These are phyloP conservation scores for Yponomeuta cagnagella DNA, from an alignment of 2,888 invertebrate genomes.

Conservation along the genomic window DNA sequence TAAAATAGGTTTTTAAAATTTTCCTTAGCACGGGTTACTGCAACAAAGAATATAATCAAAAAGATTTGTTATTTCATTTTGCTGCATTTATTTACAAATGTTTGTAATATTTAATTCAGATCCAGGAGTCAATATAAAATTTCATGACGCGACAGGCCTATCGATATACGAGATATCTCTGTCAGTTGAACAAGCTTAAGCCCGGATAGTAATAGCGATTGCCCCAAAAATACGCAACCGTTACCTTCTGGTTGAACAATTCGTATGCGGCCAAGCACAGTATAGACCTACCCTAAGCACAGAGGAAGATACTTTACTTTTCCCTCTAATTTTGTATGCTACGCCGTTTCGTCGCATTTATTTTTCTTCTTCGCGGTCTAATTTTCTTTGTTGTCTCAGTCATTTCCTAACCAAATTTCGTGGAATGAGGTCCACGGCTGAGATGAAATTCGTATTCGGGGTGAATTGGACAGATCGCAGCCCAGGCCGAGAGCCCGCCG, in stretches of 20 bases:
- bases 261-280: background rate
- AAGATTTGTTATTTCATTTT: too few species aligned
- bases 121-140: too few species aligned
- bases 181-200: too few species aligned
- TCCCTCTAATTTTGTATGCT: slow-evolving; percentile 66
- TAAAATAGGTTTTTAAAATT: too few species aligned
- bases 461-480: slow-evolving; percentile 49
- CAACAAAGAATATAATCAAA: too few species aligned
- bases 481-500: slow-evolving; percentile 35
- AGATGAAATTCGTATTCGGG: slow-evolving; percentile 70
- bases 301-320: slow-evolving; percentile 5
- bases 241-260: background rate
- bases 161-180: too few species aligned
- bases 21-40: too few species aligned
- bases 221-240: too few species aligned
- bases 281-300: background rate
- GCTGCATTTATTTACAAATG: too few species aligned
- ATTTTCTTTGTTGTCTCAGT: slow-evolving; percentile 71
- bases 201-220: too few species aligned
- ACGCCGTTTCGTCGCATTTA: slow-evolving; percentile 66
- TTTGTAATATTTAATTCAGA: too few species aligned
- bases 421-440: slow-evolving; percentile 65
- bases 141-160: too few species aligned
- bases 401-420: slow-evolving; percentile 71
- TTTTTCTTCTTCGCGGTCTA: slow-evolving; percentile 68